A percentile compares a stretch with the other conserved stretches of the same genome.
Evolutionary conservation across 2,797 vertebrate species (phyloP).

Genomic region (Cossypha caffra): DNA sequence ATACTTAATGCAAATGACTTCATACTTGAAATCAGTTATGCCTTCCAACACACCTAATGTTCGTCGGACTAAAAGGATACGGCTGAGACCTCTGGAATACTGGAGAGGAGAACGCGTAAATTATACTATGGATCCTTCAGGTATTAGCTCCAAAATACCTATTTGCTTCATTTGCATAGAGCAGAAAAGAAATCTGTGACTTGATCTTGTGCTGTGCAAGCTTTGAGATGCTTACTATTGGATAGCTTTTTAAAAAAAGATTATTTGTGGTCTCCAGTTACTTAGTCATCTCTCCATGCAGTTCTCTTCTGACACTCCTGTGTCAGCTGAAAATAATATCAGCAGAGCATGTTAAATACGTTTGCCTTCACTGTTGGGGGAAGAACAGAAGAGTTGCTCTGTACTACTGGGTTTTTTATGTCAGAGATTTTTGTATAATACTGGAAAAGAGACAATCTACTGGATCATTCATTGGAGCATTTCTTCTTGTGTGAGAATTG

Average conservation of each 20-base stretch:
- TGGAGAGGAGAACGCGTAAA: conserved; percentile 77
- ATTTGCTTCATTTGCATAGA: not conserved
- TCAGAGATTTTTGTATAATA: not conserved
- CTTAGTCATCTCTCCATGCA: not conserved
- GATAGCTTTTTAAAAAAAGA: not conserved
- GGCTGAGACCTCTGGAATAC: conserved; percentile 76
- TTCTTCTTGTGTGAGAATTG: not conserved
- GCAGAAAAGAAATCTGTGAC: not conserved
- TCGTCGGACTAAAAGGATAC: conserved; percentile 75
- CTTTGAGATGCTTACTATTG: not conserved
- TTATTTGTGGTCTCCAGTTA: not conserved
- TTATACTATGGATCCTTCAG: conserved; percentile 60
- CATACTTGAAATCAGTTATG: conserved; percentile 59
- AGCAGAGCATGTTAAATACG: not conserved
- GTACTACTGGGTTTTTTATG: not conserved
- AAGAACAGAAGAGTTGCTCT: not conserved
- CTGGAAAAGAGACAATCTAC: not conserved
- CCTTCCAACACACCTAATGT: conserved; percentile 74
- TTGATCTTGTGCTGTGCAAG: not conserved
- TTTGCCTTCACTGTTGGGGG: not conserved
- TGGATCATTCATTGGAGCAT: not conserved
- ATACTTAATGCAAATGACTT: not conserved
- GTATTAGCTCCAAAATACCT: conserved; percentile 38
- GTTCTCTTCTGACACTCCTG: not conserved
- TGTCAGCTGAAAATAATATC: not conserved